Evolutionary conservation across 2,113 vertebrate genomes (phyloP).

Genomic region (Pao palembangensis): DNA sequence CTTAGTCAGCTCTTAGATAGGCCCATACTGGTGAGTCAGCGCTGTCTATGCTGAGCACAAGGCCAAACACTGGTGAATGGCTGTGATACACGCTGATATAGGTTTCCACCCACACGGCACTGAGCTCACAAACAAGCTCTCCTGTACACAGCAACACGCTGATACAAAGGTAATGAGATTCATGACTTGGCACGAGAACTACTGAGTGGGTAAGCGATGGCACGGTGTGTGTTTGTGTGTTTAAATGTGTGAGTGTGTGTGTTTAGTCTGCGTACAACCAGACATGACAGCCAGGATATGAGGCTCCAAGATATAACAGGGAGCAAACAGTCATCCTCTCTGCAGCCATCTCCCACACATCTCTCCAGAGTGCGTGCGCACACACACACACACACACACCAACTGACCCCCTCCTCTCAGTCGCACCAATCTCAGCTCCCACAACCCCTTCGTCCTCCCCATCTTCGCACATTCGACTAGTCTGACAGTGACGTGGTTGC

Average conservation of each 20-base stretch:
- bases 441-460: neutral
- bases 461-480: slow-evolving; percentile 35
- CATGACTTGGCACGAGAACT: slow-evolving; percentile 70
- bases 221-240: slow-evolving; percentile 26
- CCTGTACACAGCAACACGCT: slow-evolving; percentile 55
- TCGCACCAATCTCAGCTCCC: slow-evolving; percentile 35
- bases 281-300: slow-evolving; percentile 57
- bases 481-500: slow-evolving; percentile 69
- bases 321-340: slow-evolving; percentile 61
- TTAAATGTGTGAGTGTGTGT: slow-evolving; percentile 34
- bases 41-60: slow-evolving; percentile 56
- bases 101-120: slow-evolving; percentile 48
- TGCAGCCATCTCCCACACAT: slow-evolving; percentile 58
- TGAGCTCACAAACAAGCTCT: slow-evolving; percentile 57
- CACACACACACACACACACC: slow-evolving; percentile 25
- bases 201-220: slow-evolving; percentile 55
- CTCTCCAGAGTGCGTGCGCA: slow-evolving; percentile 35
- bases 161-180: slow-evolving; percentile 66
- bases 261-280: slow-evolving; percentile 55
- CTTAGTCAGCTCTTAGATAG: slow-evolving; percentile 62
- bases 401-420: slow-evolving; percentile 18
- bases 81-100: slow-evolving; percentile 47
- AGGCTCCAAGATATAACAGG: slow-evolving; percentile 59
- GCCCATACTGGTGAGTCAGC: slow-evolving; percentile 56
- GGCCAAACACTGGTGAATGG: slow-evolving; percentile 58